phyloP scores from a whole-genome alignment of 2,113 vertebrate genomes.

The Phycodurus eques region DNA sequence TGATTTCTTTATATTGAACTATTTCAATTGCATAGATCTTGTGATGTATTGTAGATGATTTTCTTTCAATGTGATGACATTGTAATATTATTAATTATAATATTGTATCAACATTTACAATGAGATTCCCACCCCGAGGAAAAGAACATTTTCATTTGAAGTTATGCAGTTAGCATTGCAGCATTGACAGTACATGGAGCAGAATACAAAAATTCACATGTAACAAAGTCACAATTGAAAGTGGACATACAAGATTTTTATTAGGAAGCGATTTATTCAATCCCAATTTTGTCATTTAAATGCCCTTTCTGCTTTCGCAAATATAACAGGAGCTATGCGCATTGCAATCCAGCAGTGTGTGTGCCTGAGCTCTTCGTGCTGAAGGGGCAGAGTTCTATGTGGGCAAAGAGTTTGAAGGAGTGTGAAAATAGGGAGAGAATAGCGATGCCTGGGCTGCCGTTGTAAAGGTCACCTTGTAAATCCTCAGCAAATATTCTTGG shows the following conservation, averaged over 20 bases:
- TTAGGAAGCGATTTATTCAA: background rate
- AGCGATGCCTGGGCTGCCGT: slow-evolving; percentile 41
- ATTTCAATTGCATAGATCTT: too few species aligned
- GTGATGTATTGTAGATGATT: too few species aligned
- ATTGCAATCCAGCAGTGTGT: slow-evolving; percentile 20
- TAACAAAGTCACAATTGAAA: background rate
- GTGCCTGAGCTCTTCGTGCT: slow-evolving; percentile 12
- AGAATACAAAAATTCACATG: background rate
- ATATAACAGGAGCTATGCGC: slow-evolving; percentile 18
- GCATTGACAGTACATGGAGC: background rate
- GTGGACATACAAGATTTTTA: background rate
- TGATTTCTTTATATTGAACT: too few species aligned
- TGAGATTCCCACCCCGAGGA: too few species aligned
- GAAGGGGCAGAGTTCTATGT: slow-evolving; percentile 37
- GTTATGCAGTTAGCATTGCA: background rate
- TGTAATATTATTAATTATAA: too few species aligned
- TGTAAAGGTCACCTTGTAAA: slow-evolving; percentile 73
- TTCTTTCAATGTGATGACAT: too few species aligned
- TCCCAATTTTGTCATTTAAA: background rate
- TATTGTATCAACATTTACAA: too few species aligned
- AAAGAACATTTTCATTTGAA: background rate
- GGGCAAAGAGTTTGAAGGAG: slow-evolving; percentile 20
- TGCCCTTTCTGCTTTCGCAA: slow-evolving; percentile 22
- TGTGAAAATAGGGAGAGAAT: slow-evolving; percentile 51
- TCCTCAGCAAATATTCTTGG: slow-evolving; percentile 61